Evolutionary conservation across 2,113 vertebrate species (phyloP), one percentile per base, ranked within the genome.

Genomic region (Rhinopithecus roxellana): DNA sequence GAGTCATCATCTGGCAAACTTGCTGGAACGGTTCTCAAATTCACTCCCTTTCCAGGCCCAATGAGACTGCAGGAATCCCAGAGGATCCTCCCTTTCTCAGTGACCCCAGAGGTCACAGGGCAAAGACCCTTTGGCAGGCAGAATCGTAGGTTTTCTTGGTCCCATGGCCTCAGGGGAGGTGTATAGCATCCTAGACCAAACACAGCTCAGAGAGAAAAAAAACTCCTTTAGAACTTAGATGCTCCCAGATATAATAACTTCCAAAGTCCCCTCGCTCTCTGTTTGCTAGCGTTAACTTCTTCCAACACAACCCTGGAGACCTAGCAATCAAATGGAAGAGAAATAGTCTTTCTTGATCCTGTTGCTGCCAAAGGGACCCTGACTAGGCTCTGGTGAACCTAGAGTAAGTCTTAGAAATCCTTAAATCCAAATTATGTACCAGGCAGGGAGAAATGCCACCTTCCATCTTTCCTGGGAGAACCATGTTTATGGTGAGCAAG

Each of bases 51-150:
- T 18, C 30, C 11, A 0, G 30, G 43, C 50, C n/a, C 23, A 25
- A 14, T 3, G 18, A 23, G 23, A 25, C 10, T 5, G 18, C 8
- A 0, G 6, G n/a, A 74, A 11, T 45, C 43, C 7, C 27, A 16
- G 35, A 48, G 55, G 52, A 11, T 0, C 45, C 67, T 82, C 57
- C 45, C 43, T 52, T 57, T 88, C 67, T 17, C 2, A 0, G 45
- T 8, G 30, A 18, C 48, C 22, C 90, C 13, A 17, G 57, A 8
- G 55, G 22, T 43, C 43, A 32, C 16, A 17, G 84, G 30, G 17
- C 50, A 94, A 22, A 88, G 67, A 17, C 25, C 40, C 52, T 67
- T 40, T 80, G 11, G 8, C 8, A 40, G 25, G 8, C 0, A 2
- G 48, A 3, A 50, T 32, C 11, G 0, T 67, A n/a, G 67, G n/a